Conservation (phyloP, 2,888 invertebrate genomes). For the Miltochrista miniata region DNA sequence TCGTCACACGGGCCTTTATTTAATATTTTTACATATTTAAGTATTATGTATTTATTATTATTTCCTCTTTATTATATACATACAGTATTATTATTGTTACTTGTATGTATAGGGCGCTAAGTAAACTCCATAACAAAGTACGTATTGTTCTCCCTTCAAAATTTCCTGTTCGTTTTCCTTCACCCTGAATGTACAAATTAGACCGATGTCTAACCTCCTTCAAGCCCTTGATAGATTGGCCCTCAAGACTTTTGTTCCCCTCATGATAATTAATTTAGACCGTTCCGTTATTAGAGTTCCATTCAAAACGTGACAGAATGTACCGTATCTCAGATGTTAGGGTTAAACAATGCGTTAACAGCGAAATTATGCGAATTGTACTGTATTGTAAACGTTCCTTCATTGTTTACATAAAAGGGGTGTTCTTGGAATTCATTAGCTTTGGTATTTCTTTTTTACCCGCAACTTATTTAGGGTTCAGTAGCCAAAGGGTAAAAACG, state of each 20-base stretch:
- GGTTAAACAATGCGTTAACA: slow-evolving; percentile 37
- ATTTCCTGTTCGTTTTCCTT: slow-evolving; percentile 21
- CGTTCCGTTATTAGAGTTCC: slow-evolving; percentile 42
- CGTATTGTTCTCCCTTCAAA: neutral
- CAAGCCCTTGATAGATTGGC: slow-evolving; percentile 58
- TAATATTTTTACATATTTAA: too few relatives aligned
- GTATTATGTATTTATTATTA: too few relatives aligned
- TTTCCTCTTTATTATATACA: too few relatives aligned
- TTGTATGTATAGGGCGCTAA: too few relatives aligned
- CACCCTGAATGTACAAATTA: slow-evolving; percentile 39
- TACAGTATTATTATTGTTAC: too few relatives aligned
- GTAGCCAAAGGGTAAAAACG: too few relatives aligned
- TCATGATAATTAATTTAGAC: slow-evolving; percentile 61
- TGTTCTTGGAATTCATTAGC: neutral
- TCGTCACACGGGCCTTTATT: too few relatives aligned
- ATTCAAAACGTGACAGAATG: slow-evolving; percentile 38
- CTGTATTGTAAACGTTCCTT: slow-evolving; percentile 32
- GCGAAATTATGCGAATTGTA: slow-evolving; percentile 36
- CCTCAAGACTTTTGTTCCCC: slow-evolving; percentile 59
- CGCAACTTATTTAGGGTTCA: neutral
- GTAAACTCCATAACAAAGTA: neutral
- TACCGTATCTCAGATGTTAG: slow-evolving; percentile 38
- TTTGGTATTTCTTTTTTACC: neutral
- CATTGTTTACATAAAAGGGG: slow-evolving; percentile 32
- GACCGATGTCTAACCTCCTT: slow-evolving; percentile 53